Conservation (phyloP, 1,140 invertebrate genomes). For the Periplaneta americana region DNA sequence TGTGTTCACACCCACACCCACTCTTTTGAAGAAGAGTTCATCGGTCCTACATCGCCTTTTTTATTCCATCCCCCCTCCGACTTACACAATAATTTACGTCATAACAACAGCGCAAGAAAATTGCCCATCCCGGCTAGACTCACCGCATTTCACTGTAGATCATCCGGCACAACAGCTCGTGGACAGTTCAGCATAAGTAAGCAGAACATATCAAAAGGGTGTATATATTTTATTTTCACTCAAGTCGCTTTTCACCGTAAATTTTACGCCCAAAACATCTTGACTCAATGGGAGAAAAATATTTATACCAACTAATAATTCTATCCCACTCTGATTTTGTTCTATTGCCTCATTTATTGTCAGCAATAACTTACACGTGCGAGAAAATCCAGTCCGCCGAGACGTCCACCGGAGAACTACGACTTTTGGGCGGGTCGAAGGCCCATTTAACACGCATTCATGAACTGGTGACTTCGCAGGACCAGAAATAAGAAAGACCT, state of each 20-base stretch:
- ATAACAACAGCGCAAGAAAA: neutral
- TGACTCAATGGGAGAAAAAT: neutral
- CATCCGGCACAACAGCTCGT: neutral
- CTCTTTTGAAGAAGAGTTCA: neutral
- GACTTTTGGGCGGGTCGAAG: too few species aligned
- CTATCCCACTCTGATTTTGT: neutral
- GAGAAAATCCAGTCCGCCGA: neutral
- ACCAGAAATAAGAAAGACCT: too few species aligned
- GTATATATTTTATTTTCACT: too few species aligned
- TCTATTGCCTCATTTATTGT: neutral
- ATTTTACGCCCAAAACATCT: neutral
- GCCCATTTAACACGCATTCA: too few species aligned
- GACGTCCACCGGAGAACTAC: too few species aligned
- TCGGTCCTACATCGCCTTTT: neutral
- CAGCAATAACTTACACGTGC: neutral
- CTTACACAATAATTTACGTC: neutral
- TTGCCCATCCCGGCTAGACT: neutral
- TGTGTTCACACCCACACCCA: neutral
- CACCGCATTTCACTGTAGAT: neutral
- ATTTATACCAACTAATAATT: neutral
- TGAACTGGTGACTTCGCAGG: too few species aligned
- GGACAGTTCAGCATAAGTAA: neutral
- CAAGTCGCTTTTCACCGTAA: neutral
- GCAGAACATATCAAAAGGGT: neutral
- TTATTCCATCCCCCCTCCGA: too few species aligned